A percentile compares a stretch with the other conserved stretches of the same genome.
phyloP scores from a whole-genome alignment of 2,113 vertebrate species.

The Rhabdomys dilectus region DNA sequence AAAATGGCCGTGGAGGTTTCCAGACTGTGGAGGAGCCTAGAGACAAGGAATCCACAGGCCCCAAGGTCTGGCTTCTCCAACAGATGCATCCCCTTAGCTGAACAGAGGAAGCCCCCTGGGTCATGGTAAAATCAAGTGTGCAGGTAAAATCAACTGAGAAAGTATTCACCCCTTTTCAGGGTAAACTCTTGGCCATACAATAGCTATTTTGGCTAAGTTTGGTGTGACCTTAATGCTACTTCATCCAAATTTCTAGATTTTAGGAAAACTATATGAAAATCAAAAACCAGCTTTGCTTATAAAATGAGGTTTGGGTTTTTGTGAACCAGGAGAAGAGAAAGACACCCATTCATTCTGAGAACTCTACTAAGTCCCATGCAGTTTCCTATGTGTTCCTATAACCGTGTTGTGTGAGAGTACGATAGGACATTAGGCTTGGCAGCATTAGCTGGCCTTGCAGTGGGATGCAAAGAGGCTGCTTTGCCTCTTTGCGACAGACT shows the following conservation, averaged over 20 bases:
- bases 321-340: background rate
- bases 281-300: constrained; percentile 46
- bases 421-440: too few relatives aligned
- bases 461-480: background rate
- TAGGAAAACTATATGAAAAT: constrained; percentile 63
- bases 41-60: background rate
- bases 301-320: constrained; percentile 49
- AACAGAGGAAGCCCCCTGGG: background rate
- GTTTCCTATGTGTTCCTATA: background rate
- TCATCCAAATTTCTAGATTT: constrained; percentile 65
- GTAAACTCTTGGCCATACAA: background rate
- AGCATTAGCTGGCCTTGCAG: background rate
- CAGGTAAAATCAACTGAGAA: background rate
- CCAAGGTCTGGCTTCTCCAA: too few relatives aligned
- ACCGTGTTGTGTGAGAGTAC: too few relatives aligned
- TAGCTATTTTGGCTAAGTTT: constrained; percentile 36
- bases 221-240: background rate
- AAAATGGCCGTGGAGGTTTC: background rate
- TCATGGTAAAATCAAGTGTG: background rate
- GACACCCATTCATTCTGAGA: background rate
- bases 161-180: background rate
- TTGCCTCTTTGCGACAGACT: background rate
- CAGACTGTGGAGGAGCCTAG: background rate
- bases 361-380: background rate
- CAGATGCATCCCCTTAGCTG: background rate